phyloP scores from a whole-genome alignment of 2,797 vertebrate species.

The Aselliscus stoliczkanus region DNA sequence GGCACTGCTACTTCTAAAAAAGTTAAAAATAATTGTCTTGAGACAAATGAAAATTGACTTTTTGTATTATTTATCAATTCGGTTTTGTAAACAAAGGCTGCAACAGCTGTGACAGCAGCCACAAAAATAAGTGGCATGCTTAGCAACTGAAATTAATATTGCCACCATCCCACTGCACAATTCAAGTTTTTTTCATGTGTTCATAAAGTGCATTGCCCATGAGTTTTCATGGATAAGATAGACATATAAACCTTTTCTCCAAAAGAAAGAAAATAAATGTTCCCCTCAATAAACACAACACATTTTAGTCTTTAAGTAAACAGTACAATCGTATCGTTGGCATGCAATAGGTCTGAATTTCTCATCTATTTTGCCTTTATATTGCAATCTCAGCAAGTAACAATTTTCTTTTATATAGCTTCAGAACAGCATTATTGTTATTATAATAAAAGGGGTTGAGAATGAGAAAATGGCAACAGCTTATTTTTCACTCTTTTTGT shows the following conservation, averaged over 20 bases:
- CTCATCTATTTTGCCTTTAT: constrained; percentile 6
- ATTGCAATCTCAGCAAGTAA: not conserved
- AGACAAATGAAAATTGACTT: not conserved
- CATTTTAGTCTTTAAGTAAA: constrained; percentile 32
- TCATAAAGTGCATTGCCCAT: not conserved
- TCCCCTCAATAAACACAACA: not conserved
- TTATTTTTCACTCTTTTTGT: not conserved
- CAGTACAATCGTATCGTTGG: not conserved
- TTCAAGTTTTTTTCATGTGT: not conserved
- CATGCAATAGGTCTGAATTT: not conserved
- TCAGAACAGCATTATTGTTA: not conserved
- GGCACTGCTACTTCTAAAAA: not conserved
- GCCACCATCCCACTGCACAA: not conserved
- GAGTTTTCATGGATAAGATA: not conserved
- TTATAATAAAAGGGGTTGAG: not conserved
- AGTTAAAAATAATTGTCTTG: not conserved
- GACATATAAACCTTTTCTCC: not conserved
- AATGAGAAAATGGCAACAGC: not conserved
- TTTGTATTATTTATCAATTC: not conserved
- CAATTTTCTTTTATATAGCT: constrained; percentile 30
- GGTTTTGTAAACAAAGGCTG: not conserved
- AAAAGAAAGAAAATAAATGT: not conserved
- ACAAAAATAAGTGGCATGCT: not conserved
- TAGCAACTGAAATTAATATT: not conserved
- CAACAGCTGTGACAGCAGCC: not conserved